Percentiles rank a stretch among this genome's conserved stretches.
Evolutionary conservation across 2,888 invertebrate genomes (phyloP).

Genomic region (Celastrina argiolus): DNA sequence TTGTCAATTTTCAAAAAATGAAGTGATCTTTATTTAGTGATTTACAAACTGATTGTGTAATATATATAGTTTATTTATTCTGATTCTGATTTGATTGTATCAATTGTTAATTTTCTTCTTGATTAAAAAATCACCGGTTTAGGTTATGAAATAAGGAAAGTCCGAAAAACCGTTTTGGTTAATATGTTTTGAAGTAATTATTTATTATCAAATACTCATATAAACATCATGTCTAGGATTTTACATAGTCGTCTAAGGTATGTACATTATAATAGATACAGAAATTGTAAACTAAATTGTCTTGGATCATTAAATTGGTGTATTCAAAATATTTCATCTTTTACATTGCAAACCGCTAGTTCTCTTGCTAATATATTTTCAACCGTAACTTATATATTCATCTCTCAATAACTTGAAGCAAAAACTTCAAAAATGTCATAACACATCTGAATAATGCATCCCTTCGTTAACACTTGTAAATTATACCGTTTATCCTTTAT

Average conservation of each 20-base stretch:
- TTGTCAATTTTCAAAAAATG: conserved; percentile 61
- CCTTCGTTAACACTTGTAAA: no score
- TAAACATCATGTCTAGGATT: conserved; percentile 70
- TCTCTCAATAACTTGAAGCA: no score
- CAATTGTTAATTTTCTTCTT: conserved; percentile 39
- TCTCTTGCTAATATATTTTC: not conserved
- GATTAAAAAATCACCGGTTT: conserved; percentile 52
- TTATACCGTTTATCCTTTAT: no score
- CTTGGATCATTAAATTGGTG: not conserved
- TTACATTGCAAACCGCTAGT: not conserved
- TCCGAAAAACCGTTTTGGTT: conserved; percentile 45
- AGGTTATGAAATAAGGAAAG: conserved; percentile 64
- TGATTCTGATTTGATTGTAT: conserved; percentile 39
- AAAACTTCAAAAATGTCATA: no score
- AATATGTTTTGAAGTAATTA: conserved; percentile 52
- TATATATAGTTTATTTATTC: conserved; percentile 42
- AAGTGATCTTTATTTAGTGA: conserved; percentile 57
- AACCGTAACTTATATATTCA: no score
- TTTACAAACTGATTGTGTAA: conserved; percentile 69
- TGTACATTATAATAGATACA: conserved; percentile 7
- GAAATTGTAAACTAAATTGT: not conserved
- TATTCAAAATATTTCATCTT: not conserved
- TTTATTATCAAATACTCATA: conserved; percentile 26
- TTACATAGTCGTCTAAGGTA: conserved; percentile 69
- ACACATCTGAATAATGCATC: no score